These are phyloP conservation scores for Plebejus melissa DNA, from an alignment of 2,888 invertebrate genomes.

Conservation along the genomic window DNA sequence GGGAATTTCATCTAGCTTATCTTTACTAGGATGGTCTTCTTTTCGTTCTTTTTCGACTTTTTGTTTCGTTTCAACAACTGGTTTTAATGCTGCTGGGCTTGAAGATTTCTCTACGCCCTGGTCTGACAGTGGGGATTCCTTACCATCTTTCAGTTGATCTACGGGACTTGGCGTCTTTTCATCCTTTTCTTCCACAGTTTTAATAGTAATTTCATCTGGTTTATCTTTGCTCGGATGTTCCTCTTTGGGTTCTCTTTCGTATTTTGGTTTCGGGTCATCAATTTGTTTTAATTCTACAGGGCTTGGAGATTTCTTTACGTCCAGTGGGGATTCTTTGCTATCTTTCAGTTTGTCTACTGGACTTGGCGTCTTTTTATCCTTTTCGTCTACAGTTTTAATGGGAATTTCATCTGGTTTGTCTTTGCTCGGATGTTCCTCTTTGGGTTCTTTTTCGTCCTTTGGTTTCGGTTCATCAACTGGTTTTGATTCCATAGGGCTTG, in stretches of 20 bases:
- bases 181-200: neutral
- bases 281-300: too few relatives aligned
- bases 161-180: conserved; percentile 29
- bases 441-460: too few relatives aligned
- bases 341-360: neutral
- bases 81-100: conserved; percentile 20
- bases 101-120: conserved; percentile 25
- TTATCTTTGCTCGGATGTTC: too few relatives aligned
- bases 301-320: too few relatives aligned
- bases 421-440: neutral
- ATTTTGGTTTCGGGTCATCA: too few relatives aligned
- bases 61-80: too few relatives aligned
- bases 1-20: too few relatives aligned
- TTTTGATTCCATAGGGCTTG: neutral
- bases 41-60: too few relatives aligned
- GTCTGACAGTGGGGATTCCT: neutral
- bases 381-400: neutral
- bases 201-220: too few relatives aligned
- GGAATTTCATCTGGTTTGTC: neutral
- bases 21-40: too few relatives aligned
- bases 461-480: too few relatives aligned
- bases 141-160: neutral
- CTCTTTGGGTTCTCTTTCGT: too few relatives aligned
- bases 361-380: conserved; percentile 27
- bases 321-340: neutral